Base-by-base conservation (phyloP, 2,888 invertebrate genomes). In the Nomada lathburiana region DNA sequence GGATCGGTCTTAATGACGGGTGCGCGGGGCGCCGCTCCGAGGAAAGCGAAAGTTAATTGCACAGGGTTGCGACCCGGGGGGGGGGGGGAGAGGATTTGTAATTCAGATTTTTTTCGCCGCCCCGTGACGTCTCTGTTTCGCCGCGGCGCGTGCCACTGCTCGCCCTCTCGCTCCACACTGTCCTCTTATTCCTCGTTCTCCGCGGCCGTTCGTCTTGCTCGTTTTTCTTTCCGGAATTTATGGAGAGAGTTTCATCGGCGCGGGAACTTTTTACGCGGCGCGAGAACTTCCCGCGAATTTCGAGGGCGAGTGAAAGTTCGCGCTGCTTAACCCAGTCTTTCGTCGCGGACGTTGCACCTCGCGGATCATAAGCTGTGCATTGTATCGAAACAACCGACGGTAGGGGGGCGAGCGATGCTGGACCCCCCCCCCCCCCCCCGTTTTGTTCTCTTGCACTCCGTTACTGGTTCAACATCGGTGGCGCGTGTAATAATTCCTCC, bases 11-110 rank as follows among this genome's bases (percentile, higher is more conserved):
- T 18, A 18, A 4, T 18, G n/a, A 18, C n/a, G 20, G n/a, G n/a
- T 18, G 44, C 7, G 13, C 57, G 57, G 7, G 18, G 44, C n/a
- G 36, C 53, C 62, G 36, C n/a, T n/a, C n/a, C 47, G 47, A 26
- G 52, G 78, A 83, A 78, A 83, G 83, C 70, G 83, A 83, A 82
- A 83, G 83, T 83, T 83, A 82, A 83, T 83, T 78, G 82, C 67
- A 70, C 55, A 70, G 78, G 60, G 26, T 26, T 26, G 75, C 55
- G 70, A 74, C 71, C 72, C 68, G n/a, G n/a, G n/a, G 13, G 7
- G 26, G 29, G 16, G 29, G 29, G 13, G 29, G 18, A 7, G 55
- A 50, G 59, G 71, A 83, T 83, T 83, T 83, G 83, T 82, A 83
- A 83, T 82, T 83, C 83, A 83, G 74, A 83, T 83, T 83, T 82